Base-by-base conservation (phyloP, 2,113 vertebrate genomes). In the Semicossyphus pulcher region DNA sequence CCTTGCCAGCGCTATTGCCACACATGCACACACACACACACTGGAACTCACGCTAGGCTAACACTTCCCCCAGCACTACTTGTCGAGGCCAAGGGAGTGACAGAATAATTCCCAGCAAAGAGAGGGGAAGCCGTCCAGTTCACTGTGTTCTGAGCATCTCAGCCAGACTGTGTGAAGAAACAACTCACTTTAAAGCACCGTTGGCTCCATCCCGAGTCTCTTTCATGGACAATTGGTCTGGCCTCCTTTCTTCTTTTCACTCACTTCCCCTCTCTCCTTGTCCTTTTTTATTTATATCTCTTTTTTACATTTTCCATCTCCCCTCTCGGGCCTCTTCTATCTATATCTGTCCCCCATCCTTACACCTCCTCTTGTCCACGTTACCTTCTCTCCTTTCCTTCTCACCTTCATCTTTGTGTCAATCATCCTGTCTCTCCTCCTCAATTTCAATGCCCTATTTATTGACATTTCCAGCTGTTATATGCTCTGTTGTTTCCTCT, bases 41-140 rank as follows among this genome's bases (percentile, higher is more conserved):
- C n/a, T 29, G 49, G 20, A 12, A 47, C 68, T 61, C 60, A 16
- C 5, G n/a, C 76, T 69, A 63, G 4, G 25, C 36, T 56, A 44
- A 76, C 72, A 59, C 81, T 54, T 44, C 64, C 47, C 34, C 67
- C 48, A 68, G 72, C 72, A 68, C 60, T 31, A n/a, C 66, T 78
- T 36, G 66, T 78, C 48, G 51, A n/a, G 67, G 86, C 86, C 77
- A 73, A 61, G 64, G 68, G 44, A 64, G 78, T 81, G 80, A 81
- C 78, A 64, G 51, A 73, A 65, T 73, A 53, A 63, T 81, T 86
- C 83, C 80, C 63, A 0, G 79, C 60, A 71, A 42, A 45, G 60
- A 52, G 63, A 45, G 56, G 65, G 52, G 68, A 76, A 31, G 62
- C 58, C 7, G 75, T 80, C 75, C 76, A 74, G 85, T 71, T 85